These are phyloP conservation scores for Miltochrista miniata DNA, from an alignment of 2,888 invertebrate genomes.

Conservation along the genomic window DNA sequence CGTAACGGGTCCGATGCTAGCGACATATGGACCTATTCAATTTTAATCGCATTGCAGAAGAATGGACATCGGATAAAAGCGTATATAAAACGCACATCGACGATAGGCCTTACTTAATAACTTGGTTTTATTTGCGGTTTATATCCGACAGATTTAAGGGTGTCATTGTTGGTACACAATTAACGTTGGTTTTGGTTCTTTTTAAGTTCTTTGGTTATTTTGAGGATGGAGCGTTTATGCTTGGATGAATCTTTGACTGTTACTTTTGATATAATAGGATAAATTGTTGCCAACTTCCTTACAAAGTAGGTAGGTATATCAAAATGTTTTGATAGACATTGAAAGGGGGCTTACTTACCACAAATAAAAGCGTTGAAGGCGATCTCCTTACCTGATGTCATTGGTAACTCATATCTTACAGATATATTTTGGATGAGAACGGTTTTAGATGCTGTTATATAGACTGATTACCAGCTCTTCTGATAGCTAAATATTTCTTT, in stretches of 20 bases:
- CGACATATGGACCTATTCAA: slow-evolving; percentile 83
- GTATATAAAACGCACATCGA: slow-evolving; percentile 53
- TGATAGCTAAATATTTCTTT: no score
- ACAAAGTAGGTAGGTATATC: background rate
- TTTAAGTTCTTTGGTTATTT: slow-evolving; percentile 65
- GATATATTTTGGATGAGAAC: background rate
- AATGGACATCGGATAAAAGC: slow-evolving; percentile 81
- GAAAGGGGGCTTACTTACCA: no score
- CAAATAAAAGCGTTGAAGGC: background rate
- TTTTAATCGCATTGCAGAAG: slow-evolving; percentile 83
- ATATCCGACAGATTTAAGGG: slow-evolving; percentile 67
- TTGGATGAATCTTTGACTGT: slow-evolving; percentile 43
- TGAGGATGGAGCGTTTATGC: slow-evolving; percentile 58
- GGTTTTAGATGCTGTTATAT: background rate
- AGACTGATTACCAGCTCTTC: background rate
- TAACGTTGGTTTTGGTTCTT: slow-evolving; percentile 78
- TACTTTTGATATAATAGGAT: slow-evolving; percentile 42
- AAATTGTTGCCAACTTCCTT: slow-evolving; percentile 37
- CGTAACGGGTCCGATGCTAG: slow-evolving; percentile 72
- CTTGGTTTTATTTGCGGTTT: slow-evolving; percentile 79
- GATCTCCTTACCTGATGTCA: slow-evolving; percentile 19
- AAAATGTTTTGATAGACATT: slow-evolving; percentile 12
- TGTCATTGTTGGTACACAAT: slow-evolving; percentile 68
- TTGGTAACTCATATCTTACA: background rate
- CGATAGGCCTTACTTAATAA: slow-evolving; percentile 74